These are phyloP conservation scores for Xestoiulus laeticollis DNA, from an alignment of 2,888 invertebrate genomes.

Conservation along the genomic window DNA sequence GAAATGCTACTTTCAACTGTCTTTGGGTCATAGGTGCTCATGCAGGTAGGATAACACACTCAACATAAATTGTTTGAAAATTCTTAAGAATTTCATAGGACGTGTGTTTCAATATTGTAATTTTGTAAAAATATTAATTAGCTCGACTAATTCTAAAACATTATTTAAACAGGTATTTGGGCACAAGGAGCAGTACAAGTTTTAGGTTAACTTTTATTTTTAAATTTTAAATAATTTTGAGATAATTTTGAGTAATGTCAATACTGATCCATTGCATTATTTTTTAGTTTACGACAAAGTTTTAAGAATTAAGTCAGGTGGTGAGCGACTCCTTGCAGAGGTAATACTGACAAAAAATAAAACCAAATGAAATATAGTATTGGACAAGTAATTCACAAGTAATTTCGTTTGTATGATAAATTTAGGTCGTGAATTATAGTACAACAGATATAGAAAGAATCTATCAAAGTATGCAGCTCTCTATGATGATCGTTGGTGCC, in stretches of 20 bases:
- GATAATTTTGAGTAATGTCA: neutral
- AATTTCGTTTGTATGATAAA: neutral
- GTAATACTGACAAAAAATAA: neutral
- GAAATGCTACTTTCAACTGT: conserved; percentile 61
- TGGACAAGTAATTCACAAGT: neutral
- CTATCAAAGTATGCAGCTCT: conserved; percentile 61
- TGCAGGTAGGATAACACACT: conserved; percentile 57
- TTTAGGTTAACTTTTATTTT: neutral
- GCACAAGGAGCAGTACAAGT: conserved; percentile 50
- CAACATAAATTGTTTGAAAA: too few species aligned
- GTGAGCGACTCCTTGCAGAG: conserved; percentile 51
- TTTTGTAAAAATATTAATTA: too few species aligned
- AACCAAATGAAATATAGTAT: neutral
- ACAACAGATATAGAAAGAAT: conserved; percentile 59
- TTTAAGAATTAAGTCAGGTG: conserved; percentile 47
- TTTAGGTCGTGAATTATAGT: conserved; percentile 53
- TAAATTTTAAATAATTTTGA: neutral
- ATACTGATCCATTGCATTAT: neutral
- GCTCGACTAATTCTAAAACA: neutral
- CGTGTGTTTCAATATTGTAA: too few species aligned
- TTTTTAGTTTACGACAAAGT: conserved; percentile 51
- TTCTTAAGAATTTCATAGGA: too few species aligned
- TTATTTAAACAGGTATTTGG: conserved; percentile 51
- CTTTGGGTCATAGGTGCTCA: conserved; percentile 61
- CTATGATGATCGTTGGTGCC: conserved; percentile 61